Base-by-base conservation (phyloP, 2,113 vertebrate genomes). In the Ibidorhyncha struthersii region DNA sequence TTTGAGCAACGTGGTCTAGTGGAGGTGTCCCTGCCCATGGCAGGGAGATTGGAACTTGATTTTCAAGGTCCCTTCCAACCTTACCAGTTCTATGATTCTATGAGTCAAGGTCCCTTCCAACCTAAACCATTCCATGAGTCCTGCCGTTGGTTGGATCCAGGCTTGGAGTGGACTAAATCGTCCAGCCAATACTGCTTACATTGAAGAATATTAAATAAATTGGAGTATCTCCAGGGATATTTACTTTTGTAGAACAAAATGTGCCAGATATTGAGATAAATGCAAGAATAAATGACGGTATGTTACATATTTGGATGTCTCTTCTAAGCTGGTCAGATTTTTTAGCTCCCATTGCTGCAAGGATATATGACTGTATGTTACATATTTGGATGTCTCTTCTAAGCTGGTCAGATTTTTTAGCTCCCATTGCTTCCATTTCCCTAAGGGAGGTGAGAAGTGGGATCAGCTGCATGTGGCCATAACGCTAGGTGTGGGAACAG, bases 371-470 rank as follows among this genome's bases (percentile, higher is more conserved):
- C 40, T 18, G 14, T 12, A 10, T 12, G 4, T 47, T 55, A 30
- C 21, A 29, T 36, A 49, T 61, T 45, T 9, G 4, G 34, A 45
- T 49, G 25, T 40, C 71, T 86, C 32, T 70, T 76, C 66, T 50
- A 74, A 65, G 40, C 18, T 74, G 41, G 25, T 45, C 19, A 14
- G 53, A 67, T 15, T 21, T 21, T 63, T 76, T 34, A 29, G 12
- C 47, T 88, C 36, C 21, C 1, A 0, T 27, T 62, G 27, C 4
- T 89, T 12, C 70, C 38, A 8, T 66, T 76, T 71, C n/a, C 30
- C 61, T 19, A 9, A 36, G 50, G 0, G 0, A 65, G 29, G 12
- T 0, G 4, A 70, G 23, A n/a, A 63, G 13, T 21, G 70, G 29
- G 36, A 70, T 23, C 58, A 49, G 55, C 59, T 71, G 23, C 34